Base-by-base conservation (phyloP, 30 jellyfish, hydroid and myxozoan species). In the Rhopilema esculentum region DNA sequence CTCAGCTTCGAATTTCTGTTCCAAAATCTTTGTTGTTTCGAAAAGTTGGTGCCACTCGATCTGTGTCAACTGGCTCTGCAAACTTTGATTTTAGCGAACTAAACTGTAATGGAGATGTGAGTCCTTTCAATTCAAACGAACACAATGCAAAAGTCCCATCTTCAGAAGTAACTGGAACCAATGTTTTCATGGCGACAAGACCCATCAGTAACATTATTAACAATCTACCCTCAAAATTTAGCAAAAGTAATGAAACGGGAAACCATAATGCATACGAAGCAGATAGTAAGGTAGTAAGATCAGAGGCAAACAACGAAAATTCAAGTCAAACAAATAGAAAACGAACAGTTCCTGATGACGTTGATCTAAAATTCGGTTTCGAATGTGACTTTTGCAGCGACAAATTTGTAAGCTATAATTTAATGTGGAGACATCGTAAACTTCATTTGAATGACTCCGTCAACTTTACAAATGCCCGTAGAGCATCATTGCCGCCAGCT, bases 341-440 rank as follows among this genome's bases (percentile, higher is more conserved):
- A 40, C 40, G 77, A 18, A 22, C 75, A 0, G 51, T 19, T 21
- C 27, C 83, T 1, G 88, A 69, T 33, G 62, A 49, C 1, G 26
- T 23, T 24, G 88, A 72, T 57, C 20, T 63, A 2, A 85, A 72
- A 66, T 85, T 85, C 80, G 94, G 94, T n/a, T 85, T 85, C 64
- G 94, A 85, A 64, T 85, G 94, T 32, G 94, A 85, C 71, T 62
- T 85, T 61, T 85, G 94, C 84, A 73, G 88, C 48, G 70, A 78
- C 22, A 85, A 85, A 31, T 85, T 85, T 30, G 79, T 65, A 49
- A 85, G 88, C 23, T 85, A 85, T 53, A 85, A 85, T 27, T 19
- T 73, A 53, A 85, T 85, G 94, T 85, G 94, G 94, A 40, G 84
- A 40, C 94, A 85, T 21, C 75, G 94, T 0, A 85, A 74, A 52